phyloP scores from a whole-genome alignment of 2,888 invertebrate genomes.

The Octodonta nipae region DNA sequence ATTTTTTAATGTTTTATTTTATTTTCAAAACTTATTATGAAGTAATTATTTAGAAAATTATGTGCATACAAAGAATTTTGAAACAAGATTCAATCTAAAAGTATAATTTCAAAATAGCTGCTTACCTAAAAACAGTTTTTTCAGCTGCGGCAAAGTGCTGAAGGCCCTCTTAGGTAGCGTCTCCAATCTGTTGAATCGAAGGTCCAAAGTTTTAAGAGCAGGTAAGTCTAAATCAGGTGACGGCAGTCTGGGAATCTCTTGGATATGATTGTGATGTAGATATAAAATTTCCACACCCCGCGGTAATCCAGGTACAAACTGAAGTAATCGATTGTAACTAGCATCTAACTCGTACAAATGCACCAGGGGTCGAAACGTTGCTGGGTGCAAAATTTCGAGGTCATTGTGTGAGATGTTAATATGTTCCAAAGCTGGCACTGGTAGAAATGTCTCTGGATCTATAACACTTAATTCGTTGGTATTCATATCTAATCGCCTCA shows the following conservation, averaged over 20 bases:
- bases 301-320: conserved; percentile 66
- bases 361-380: conserved; percentile 60
- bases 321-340: conserved; percentile 57
- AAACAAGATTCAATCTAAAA: no score
- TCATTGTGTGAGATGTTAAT: conserved; percentile 68
- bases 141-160: conserved; percentile 51
- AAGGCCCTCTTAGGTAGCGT: conserved; percentile 52
- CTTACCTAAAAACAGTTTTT: conserved; percentile 57
- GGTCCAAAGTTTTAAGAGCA: conserved; percentile 56
- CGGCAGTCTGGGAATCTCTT: conserved; percentile 47
- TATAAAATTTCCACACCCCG: conserved; percentile 62
- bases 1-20: no score
- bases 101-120: no score
- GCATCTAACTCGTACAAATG: conserved; percentile 68
- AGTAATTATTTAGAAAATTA: no score
- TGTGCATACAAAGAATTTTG: no score
- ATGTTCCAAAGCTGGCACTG: conserved; percentile 60
- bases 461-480: conserved; percentile 56
- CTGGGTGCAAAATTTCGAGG: conserved; percentile 55
- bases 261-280: conserved; percentile 57
- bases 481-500: conserved; percentile 64
- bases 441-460: conserved; percentile 60
- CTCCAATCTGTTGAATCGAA: conserved; percentile 62
- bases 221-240: conserved; percentile 60
- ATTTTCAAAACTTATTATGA: no score